These are phyloP conservation scores for Trichomycterus rosablanca DNA, from an alignment of 2,113 vertebrate species.

Conservation along the genomic window DNA sequence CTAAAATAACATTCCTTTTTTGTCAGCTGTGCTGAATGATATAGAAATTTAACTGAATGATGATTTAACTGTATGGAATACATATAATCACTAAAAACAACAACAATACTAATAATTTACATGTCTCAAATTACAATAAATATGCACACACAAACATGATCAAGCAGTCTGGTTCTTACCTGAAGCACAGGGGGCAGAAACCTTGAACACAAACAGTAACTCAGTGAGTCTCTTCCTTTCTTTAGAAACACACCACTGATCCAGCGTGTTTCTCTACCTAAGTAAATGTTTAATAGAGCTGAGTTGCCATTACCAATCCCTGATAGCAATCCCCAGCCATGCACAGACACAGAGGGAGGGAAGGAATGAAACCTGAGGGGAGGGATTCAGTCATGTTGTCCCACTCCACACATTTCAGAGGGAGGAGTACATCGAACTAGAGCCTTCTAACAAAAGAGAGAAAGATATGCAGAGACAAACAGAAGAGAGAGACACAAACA, in stretches of 20 bases:
- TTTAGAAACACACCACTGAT: constrained; percentile 11
- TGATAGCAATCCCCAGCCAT: constrained; percentile 51
- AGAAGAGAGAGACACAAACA: constrained; percentile 54
- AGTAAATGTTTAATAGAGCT: constrained; percentile 51
- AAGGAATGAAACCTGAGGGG: constrained; percentile 16
- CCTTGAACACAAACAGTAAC: constrained; percentile 7
- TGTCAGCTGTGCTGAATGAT: no score
- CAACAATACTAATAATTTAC: no score
- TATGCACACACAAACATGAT: constrained; percentile 21
- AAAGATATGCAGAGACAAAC: constrained; percentile 38
- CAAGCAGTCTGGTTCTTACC: constrained; percentile 53
- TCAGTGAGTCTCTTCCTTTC: constrained; percentile 19
- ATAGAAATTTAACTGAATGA: no score
- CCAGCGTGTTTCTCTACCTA: constrained; percentile 25
- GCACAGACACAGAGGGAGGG: constrained; percentile 35
- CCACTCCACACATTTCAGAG: constrained; percentile 22
- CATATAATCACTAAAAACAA: no score
- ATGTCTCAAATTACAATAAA: no score
- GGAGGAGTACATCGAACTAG: constrained; percentile 18
- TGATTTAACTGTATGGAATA: no score
- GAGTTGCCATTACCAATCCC: constrained; percentile 33
- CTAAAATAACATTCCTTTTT: no score
- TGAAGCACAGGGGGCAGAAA: constrained; percentile 37
- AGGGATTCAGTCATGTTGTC: constrained; percentile 32
- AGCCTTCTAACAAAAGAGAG: constrained; percentile 21